Conservation (phyloP, 2,888 invertebrate species). For the Archips crataeganus region DNA sequence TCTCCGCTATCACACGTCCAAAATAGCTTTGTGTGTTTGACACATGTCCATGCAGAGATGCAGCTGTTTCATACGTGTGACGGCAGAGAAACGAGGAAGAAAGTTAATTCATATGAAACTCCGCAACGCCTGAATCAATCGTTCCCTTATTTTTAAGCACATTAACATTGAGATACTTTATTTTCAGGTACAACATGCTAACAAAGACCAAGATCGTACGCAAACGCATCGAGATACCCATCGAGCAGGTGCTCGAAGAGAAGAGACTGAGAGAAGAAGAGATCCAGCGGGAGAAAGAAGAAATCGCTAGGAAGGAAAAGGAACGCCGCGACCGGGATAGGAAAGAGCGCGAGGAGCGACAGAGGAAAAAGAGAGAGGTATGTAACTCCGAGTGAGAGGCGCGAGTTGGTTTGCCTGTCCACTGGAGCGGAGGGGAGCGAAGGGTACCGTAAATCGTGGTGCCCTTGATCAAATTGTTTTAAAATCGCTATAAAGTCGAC, state of each 20-base stretch:
- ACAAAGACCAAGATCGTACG: constrained; percentile 78
- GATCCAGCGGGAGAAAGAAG: constrained; percentile 64
- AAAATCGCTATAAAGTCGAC: too few relatives aligned
- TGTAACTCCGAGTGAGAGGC: too few relatives aligned
- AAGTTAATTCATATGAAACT: too few relatives aligned
- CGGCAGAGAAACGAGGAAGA: too few relatives aligned
- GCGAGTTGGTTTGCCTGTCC: too few relatives aligned
- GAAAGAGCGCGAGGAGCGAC: constrained; percentile 69
- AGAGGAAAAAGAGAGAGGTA: constrained; percentile 76
- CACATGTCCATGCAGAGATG: too few relatives aligned
- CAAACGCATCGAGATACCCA: constrained; percentile 73
- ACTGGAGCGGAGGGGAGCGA: too few relatives aligned
- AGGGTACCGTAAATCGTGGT: too few relatives aligned
- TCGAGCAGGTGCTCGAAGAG: constrained; percentile 77
- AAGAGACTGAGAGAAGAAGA: constrained; percentile 69
- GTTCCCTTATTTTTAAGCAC: background rate
- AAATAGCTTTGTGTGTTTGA: too few relatives aligned
- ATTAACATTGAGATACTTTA: background rate
- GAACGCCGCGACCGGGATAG: constrained; percentile 64
- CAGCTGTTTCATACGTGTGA: too few relatives aligned
- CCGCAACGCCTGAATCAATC: background rate
- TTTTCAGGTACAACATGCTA: constrained; percentile 73
- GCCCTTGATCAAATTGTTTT: too few relatives aligned
- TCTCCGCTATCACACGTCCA: too few relatives aligned
- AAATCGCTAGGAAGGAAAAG: constrained; percentile 56